Conservation (phyloP, 2,113 vertebrate genomes). For the Zapornia atra region DNA sequence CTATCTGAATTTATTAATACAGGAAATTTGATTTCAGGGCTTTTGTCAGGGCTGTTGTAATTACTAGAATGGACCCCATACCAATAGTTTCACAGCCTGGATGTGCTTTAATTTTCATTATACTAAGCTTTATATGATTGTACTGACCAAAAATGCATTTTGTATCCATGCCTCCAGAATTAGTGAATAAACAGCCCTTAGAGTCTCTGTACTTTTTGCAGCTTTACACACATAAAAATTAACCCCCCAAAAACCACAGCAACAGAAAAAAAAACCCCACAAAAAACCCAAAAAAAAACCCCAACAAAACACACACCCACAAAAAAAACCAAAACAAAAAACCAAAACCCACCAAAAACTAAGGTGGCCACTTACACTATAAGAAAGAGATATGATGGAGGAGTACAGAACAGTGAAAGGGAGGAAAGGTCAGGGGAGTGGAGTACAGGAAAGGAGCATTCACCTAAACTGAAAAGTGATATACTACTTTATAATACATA, state of each 20-base stretch:
- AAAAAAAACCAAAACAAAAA: too few species aligned
- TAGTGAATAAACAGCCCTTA: background rate
- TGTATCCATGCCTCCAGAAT: background rate
- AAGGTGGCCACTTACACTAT: too few species aligned
- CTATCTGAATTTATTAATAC: background rate
- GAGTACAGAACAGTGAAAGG: background rate
- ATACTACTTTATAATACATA: background rate
- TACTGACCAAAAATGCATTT: background rate
- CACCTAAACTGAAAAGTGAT: background rate
- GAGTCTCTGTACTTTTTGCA: background rate
- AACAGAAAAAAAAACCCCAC: too few species aligned
- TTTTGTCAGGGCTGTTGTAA: background rate
- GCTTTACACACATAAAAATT: background rate
- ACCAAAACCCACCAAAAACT: background rate
- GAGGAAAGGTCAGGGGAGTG: background rate
- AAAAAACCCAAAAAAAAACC: too few species aligned
- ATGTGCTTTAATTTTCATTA: background rate
- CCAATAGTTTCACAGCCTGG: background rate
- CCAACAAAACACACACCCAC: background rate
- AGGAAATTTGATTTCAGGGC: conserved; percentile 11
- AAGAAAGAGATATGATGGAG: background rate
- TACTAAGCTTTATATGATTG: background rate
- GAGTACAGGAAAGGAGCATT: background rate
- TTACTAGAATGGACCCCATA: background rate
- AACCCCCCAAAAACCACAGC: too few species aligned